Percentiles rank a stretch among this genome's conserved stretches.
These are phyloP conservation scores for Pachypsylla venusta DNA, from an alignment of 1,140 invertebrate genomes.

Conservation along the genomic window DNA sequence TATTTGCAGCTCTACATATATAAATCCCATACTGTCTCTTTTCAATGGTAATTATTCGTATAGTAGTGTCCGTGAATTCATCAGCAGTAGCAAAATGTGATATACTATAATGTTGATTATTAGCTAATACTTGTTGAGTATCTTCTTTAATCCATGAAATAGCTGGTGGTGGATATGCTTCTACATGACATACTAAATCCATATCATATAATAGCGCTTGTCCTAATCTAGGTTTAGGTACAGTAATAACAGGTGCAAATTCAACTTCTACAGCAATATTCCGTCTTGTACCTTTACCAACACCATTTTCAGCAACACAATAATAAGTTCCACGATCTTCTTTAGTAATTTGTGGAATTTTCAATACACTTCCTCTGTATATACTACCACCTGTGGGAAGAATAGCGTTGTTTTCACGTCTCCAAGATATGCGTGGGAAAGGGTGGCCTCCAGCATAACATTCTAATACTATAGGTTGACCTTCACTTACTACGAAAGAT, in stretches of 20 bases:
- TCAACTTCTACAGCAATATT: constrained; percentile 83
- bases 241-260: constrained; percentile 69
- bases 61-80: constrained; percentile 75
- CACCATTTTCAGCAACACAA: constrained; percentile 83
- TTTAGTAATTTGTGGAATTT: constrained; percentile 62
- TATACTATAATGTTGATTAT: constrained; percentile 80
- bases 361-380: constrained; percentile 69
- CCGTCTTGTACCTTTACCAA: constrained; percentile 63
- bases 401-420: constrained; percentile 82
- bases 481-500: constrained; percentile 67
- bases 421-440: constrained; percentile 69
- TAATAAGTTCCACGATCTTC: constrained; percentile 85
- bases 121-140: constrained; percentile 47
- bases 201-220: constrained; percentile 83
- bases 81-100: constrained; percentile 79
- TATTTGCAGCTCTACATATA: constrained; percentile 72
- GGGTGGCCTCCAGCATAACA: constrained; percentile 79
- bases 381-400: constrained; percentile 74
- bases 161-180: constrained; percentile 78
- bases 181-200: constrained; percentile 82
- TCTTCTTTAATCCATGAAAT: constrained; percentile 77
- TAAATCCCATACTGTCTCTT: constrained; percentile 78
- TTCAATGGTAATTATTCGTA: constrained; percentile 78
- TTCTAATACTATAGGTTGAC: constrained; percentile 58
- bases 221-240: constrained; percentile 59